phyloP scores from a whole-genome alignment of 2,113 vertebrate species.

The Mus pahari region DNA sequence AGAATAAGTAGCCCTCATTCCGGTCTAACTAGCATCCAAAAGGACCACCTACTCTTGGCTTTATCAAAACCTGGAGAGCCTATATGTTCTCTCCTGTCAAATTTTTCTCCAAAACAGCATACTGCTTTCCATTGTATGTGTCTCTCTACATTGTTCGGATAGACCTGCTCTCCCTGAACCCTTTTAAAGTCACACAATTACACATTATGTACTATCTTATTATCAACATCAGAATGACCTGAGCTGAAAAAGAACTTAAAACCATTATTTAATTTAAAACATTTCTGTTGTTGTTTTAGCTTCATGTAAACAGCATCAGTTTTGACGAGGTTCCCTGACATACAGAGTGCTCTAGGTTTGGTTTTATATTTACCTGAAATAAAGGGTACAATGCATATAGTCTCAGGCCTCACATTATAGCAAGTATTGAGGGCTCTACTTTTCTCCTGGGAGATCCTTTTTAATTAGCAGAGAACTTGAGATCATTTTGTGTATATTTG shows the following conservation, averaged over 20 bases:
- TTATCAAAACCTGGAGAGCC: not conserved
- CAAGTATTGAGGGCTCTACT: not conserved
- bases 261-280: slow-evolving; percentile 7
- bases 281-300: not conserved
- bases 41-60: not conserved
- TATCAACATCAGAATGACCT: not conserved
- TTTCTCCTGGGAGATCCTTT: slow-evolving; percentile 14
- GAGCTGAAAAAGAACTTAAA: slow-evolving; percentile 32
- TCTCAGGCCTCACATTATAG: not conserved
- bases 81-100: not conserved
- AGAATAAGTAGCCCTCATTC: not conserved
- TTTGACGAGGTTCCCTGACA: not conserved
- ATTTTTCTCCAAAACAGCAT: not conserved
- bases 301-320: not conserved
- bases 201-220: not conserved
- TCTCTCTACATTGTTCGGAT: not conserved
- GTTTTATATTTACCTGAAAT: not conserved
- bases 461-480: not conserved
- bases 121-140: not conserved
- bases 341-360: not conserved
- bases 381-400: not conserved
- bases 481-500: slow-evolving; percentile 10
- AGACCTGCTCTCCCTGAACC: not conserved
- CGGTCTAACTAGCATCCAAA: not conserved
- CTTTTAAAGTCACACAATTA: not conserved